Conservation (phyloP, 2,888 invertebrate species). For the Xylocampa areola region DNA sequence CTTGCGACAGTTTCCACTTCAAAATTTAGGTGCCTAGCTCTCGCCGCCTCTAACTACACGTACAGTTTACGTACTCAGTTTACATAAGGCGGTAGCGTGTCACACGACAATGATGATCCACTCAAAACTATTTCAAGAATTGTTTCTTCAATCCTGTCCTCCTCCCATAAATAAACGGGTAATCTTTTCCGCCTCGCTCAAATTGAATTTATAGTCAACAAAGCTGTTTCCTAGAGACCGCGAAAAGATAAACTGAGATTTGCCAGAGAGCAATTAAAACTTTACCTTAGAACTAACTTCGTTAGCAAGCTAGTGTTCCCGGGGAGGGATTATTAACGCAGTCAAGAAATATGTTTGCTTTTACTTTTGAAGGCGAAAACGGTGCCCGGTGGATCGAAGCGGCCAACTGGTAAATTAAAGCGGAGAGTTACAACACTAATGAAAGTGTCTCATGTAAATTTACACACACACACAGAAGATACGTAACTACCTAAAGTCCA, state of each 20-base stretch:
- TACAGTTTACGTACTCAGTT: slow-evolving; percentile 3
- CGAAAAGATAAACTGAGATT: slow-evolving; percentile 88
- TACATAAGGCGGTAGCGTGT: slow-evolving; percentile 54
- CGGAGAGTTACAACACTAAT: slow-evolving; percentile 70
- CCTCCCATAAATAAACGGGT: slow-evolving; percentile 69
- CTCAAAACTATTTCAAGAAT: slow-evolving; percentile 58
- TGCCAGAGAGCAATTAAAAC: slow-evolving; percentile 88
- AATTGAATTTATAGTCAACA: slow-evolving; percentile 88
- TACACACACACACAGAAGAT: slow-evolving; percentile 60
- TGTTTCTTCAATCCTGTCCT: slow-evolving; percentile 53
- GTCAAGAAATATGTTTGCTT: slow-evolving; percentile 79
- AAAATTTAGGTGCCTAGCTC: slow-evolving; percentile 8
- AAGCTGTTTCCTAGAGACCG: slow-evolving; percentile 81
- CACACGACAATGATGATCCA: slow-evolving; percentile 50
- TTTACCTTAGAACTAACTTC: slow-evolving; percentile 88
- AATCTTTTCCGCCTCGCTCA: slow-evolving; percentile 78
- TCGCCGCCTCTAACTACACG: slow-evolving; percentile 6
- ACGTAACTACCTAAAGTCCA: slow-evolving; percentile 51
- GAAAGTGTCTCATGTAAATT: slow-evolving; percentile 73
- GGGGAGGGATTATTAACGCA: slow-evolving; percentile 77
- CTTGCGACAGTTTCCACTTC: slow-evolving; percentile 50
- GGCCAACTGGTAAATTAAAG: slow-evolving; percentile 80
- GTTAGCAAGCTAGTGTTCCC: slow-evolving; percentile 83
- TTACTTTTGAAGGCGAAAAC: slow-evolving; percentile 75
- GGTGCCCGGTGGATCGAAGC: slow-evolving; percentile 71